Percentiles rank a stretch among this genome's conserved stretches.
phyloP scores from a whole-genome alignment of 1,140 invertebrate species.

The Charaxes varanes region DNA sequence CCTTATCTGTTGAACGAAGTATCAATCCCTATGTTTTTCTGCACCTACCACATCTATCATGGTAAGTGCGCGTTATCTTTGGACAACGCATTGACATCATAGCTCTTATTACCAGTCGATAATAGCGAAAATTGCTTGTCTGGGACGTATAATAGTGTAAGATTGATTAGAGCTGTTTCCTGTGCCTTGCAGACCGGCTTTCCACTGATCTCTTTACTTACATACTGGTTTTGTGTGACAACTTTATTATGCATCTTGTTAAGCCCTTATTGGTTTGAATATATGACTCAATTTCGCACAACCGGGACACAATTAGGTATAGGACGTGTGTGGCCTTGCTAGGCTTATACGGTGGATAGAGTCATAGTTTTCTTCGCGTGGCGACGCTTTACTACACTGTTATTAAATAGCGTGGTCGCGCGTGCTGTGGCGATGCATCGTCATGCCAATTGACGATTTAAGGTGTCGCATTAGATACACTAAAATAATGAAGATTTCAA shows the following conservation, averaged over 20 bases:
- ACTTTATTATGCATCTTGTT: slow-evolving; percentile 15
- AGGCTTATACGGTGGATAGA: too few relatives aligned
- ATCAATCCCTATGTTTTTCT: slow-evolving; percentile 19
- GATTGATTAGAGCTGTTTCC: slow-evolving; percentile 47
- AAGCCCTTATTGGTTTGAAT: slow-evolving; percentile 8
- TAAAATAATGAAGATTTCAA: too few relatives aligned
- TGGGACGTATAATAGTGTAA: slow-evolving; percentile 23
- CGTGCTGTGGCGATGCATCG: too few relatives aligned
- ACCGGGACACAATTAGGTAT: slow-evolving; percentile 1
- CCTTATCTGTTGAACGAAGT: slow-evolving; percentile 16
- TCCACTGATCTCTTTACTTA: slow-evolving; percentile 48
- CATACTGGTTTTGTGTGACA: slow-evolving; percentile 26
- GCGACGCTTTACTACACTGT: too few relatives aligned
- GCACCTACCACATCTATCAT: slow-evolving; percentile 16
- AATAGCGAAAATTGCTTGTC: slow-evolving; percentile 31
- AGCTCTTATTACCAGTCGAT: slow-evolving; percentile 25
- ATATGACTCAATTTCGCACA: slow-evolving; percentile 20
- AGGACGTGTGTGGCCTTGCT: slow-evolving; percentile 30
- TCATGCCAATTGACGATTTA: too few relatives aligned
- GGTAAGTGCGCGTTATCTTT: slow-evolving; percentile 10
- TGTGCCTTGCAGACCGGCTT: slow-evolving; percentile 41
- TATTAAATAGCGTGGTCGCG: too few relatives aligned
- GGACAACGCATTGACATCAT: slow-evolving; percentile 15
- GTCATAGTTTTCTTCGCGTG: too few relatives aligned
- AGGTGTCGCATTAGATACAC: too few relatives aligned